phyloP scores from a whole-genome alignment of 2,113 vertebrate genomes.

The Conger conger region DNA sequence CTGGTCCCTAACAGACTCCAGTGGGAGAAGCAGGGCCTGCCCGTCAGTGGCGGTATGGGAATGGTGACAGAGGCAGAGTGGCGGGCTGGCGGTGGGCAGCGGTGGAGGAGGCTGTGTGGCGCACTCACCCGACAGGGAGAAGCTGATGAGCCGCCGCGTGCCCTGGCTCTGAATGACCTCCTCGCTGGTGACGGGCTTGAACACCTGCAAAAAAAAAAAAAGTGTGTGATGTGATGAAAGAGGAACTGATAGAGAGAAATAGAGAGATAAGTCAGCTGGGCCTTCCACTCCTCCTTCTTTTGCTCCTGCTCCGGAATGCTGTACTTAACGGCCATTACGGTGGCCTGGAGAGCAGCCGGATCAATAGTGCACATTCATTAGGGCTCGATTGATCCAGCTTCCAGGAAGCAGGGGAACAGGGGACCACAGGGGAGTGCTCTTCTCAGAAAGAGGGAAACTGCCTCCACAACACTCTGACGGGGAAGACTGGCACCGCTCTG shows the following conservation, averaged over 20 bases:
- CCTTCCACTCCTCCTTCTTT: constrained; percentile 8
- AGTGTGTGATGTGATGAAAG: constrained; percentile 2
- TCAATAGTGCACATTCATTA: constrained; percentile 49
- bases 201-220: constrained; percentile 67
- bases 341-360: constrained; percentile 32
- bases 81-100: too few relatives aligned
- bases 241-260: constrained; percentile 22
- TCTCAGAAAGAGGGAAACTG: constrained; percentile 22
- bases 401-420: constrained; percentile 37
- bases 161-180: constrained; percentile 80
- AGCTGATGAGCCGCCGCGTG: constrained; percentile 91
- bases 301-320: constrained; percentile 11
- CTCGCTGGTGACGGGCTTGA: constrained; percentile 84
- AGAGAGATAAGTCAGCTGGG: constrained; percentile 25
- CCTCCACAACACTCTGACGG: background rate
- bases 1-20: background rate
- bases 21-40: too few relatives aligned
- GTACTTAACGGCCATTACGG: constrained; percentile 37
- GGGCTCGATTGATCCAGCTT: constrained; percentile 45
- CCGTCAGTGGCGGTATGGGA: too few relatives aligned
- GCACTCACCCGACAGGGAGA: constrained; percentile 86
- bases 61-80: background rate
- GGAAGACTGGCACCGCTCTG: background rate
- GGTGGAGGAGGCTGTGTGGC: background rate
- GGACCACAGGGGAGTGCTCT: constrained; percentile 21